Conservation (phyloP, 2,113 vertebrate genomes). For the Silurus glanis region DNA sequence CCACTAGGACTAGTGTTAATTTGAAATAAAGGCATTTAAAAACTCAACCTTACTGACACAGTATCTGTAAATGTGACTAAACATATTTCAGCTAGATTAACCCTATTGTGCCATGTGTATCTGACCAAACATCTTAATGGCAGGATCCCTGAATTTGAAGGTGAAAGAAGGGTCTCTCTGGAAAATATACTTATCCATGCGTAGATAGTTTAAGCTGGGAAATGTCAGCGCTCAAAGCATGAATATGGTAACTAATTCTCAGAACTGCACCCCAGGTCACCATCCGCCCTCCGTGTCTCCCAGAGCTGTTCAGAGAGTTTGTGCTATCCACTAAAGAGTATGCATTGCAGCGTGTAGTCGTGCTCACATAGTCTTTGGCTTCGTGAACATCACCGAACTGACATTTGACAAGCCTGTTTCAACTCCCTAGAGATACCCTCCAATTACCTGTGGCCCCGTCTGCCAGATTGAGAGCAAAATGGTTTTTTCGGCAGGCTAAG, state of each 20-base stretch:
- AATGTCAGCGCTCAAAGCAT: slow-evolving; percentile 21
- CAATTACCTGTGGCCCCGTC: slow-evolving; percentile 42
- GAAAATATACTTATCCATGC: not conserved
- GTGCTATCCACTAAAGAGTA: not conserved
- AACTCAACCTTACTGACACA: not conserved
- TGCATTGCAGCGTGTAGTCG: slow-evolving; percentile 1
- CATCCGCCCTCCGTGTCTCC: not conserved
- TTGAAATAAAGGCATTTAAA: not conserved
- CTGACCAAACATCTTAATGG: not conserved
- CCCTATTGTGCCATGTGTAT: not conserved
- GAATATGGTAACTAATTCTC: slow-evolving; percentile 38
- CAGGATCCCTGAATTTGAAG: not conserved
- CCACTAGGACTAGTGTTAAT: not conserved
- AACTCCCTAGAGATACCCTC: slow-evolving; percentile 39
- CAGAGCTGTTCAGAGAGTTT: not conserved
- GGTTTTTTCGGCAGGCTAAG: slow-evolving; percentile 24
- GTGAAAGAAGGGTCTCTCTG: slow-evolving; percentile 9
- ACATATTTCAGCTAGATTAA: slow-evolving; percentile 7
- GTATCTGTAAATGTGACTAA: slow-evolving; percentile 4
- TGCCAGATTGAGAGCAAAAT: slow-evolving; percentile 42
- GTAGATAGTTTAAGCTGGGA: slow-evolving; percentile 5
- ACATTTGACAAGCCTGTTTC: slow-evolving; percentile 55
- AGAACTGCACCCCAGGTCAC: slow-evolving; percentile 5
- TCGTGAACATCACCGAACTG: slow-evolving; percentile 30
- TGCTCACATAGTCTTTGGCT: slow-evolving; percentile 24